These are phyloP conservation scores for Zhengitettix transpicula DNA, from an alignment of 2,888 invertebrate species.

Conservation along the genomic window DNA sequence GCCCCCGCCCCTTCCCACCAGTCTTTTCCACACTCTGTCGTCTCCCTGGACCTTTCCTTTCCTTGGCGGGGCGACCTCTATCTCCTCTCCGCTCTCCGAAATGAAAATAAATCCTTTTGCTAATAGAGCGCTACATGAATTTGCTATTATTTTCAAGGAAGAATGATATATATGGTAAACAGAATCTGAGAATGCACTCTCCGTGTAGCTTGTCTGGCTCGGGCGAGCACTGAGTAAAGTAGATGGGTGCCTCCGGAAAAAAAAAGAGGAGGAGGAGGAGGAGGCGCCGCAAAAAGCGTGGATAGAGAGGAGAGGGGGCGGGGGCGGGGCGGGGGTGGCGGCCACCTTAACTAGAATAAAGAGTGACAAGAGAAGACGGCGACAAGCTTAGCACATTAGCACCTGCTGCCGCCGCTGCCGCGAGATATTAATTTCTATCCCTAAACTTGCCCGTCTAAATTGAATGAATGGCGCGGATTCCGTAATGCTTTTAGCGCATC, in stretches of 20 bases:
- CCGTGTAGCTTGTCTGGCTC: conserved; percentile 11
- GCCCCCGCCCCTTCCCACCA: not conserved
- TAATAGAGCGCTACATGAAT: conserved; percentile 37
- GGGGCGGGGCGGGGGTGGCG: conserved; percentile 8
- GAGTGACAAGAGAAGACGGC: conserved; percentile 6
- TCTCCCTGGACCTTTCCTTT: conserved; percentile 3
- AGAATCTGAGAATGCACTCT: conserved; percentile 30
- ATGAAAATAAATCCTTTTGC: conserved; percentile 38
- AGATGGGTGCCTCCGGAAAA: conserved; percentile 4
- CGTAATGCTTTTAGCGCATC: conserved; percentile 7
- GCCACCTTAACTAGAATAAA: conserved; percentile 9
- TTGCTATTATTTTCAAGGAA: conserved; percentile 35
- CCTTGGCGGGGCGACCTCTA: conserved; percentile 2
- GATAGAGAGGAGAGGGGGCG: not conserved
- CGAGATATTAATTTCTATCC: too few relatives aligned
- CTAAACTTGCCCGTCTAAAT: not conserved
- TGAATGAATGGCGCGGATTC: conserved; percentile 7
- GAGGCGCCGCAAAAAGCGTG: conserved; percentile 10
- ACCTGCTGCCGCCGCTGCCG: too few relatives aligned
- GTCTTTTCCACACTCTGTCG: not conserved
- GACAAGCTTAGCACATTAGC: conserved; percentile 9
- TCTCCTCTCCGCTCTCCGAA: conserved; percentile 18
- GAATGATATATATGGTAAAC: conserved; percentile 32
- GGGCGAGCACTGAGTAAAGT: conserved; percentile 6
- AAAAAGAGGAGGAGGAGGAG: not conserved